phyloP scores from a whole-genome alignment of 1,140 invertebrate species.

The Nasonia longicornis region DNA sequence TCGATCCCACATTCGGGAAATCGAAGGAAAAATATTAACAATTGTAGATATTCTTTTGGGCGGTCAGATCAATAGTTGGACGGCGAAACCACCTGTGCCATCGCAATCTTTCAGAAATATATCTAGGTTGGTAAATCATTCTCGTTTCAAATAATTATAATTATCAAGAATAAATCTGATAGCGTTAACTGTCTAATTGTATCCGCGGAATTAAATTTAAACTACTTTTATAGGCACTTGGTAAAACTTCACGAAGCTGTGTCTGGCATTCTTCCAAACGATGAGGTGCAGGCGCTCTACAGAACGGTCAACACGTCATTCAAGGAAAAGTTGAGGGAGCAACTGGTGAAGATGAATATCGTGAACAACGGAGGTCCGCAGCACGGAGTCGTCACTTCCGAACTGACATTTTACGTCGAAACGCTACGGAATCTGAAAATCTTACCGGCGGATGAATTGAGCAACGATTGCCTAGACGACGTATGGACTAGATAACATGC shows the following conservation, averaged over 20 bases:
- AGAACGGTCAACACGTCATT: conserved; percentile 87
- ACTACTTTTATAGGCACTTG: conserved; percentile 78
- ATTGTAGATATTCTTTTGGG: conserved; percentile 89
- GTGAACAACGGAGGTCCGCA: conserved; percentile 95
- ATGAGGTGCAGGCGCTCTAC: conserved; percentile 83
- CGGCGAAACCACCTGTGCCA: conserved; percentile 94
- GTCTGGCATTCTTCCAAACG: conserved; percentile 79
- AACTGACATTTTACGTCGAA: conserved; percentile 95
- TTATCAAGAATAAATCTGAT: conserved; percentile 42
- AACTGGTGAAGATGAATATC: conserved; percentile 88
- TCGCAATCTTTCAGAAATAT: conserved; percentile 93
- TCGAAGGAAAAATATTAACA: conserved; percentile 89
- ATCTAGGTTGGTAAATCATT: conserved; percentile 70
- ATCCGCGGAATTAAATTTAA: conserved; percentile 28
- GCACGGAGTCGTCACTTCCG: conserved; percentile 94
- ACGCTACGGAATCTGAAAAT: conserved; percentile 88
- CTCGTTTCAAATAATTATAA: conserved; percentile 2
- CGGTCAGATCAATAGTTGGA: conserved; percentile 85
- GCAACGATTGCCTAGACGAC: conserved; percentile 82
- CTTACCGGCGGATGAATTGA: conserved; percentile 79
- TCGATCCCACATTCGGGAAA: conserved; percentile 89
- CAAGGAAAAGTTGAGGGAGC: conserved; percentile 86
- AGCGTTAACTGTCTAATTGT: background rate
- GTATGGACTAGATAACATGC: conserved; percentile 80
- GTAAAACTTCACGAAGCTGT: conserved; percentile 94